Percentiles rank a stretch among this genome's conserved stretches.
Evolutionary conservation across 2,113 vertebrate genomes (phyloP).

Genomic region (Platysternon megacephalum): DNA sequence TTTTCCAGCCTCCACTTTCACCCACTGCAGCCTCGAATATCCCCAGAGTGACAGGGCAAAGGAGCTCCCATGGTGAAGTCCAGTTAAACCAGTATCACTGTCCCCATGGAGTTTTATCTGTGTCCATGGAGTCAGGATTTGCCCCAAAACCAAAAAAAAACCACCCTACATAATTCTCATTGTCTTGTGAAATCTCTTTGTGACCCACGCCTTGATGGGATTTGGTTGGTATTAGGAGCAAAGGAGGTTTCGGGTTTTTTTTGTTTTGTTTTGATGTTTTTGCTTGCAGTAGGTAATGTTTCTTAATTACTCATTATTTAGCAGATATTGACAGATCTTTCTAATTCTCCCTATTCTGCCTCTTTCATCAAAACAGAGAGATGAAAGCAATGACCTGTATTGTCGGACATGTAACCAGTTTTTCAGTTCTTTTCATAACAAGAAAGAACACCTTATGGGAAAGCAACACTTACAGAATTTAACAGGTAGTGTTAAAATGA

Average conservation of each 20-base stretch:
- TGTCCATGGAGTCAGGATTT: not conserved
- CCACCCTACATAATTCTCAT: not conserved
- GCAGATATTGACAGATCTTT: not conserved
- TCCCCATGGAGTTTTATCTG: too few species aligned
- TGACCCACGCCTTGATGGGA: not conserved
- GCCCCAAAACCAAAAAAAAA: not conserved
- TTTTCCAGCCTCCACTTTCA: not conserved
- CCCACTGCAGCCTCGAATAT: not conserved
- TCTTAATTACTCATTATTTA: not conserved
- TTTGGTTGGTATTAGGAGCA: too few species aligned
- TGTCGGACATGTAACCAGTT: slow-evolving; percentile 2
- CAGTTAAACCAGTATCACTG: too few species aligned
- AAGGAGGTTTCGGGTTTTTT: too few species aligned
- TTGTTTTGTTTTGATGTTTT: not conserved
- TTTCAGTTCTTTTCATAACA: slow-evolving; percentile 26
- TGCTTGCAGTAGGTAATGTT: not conserved
- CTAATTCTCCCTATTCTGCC: not conserved
- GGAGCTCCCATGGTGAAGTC: not conserved
- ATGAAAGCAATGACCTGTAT: not conserved
- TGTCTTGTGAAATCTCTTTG: not conserved
- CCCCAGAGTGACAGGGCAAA: not conserved
- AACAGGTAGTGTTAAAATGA: not conserved
- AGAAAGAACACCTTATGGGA: slow-evolving; percentile 38
- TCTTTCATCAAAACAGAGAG: not conserved
- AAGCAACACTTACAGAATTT: slow-evolving; percentile 41